phyloP scores from a whole-genome alignment of 2,888 invertebrate species.

The Standfussiana lucernea region DNA sequence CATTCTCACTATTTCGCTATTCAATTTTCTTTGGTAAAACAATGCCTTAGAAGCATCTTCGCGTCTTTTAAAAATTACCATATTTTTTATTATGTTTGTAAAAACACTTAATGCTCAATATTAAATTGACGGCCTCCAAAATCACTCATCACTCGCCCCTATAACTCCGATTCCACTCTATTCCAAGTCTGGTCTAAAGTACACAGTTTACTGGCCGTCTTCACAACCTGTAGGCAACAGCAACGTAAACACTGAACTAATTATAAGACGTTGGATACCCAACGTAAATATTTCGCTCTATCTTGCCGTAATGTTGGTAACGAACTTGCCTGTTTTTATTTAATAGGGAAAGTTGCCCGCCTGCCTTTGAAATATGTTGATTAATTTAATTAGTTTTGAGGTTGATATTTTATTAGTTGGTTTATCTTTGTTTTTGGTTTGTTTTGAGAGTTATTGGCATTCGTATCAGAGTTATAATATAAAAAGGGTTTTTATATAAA shows the following conservation, averaged over 20 bases:
- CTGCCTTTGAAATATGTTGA: constrained; percentile 58
- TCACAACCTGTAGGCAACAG: constrained; percentile 58
- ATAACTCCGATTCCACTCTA: constrained; percentile 2
- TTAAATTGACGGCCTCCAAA: background rate
- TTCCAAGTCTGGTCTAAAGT: constrained; percentile 51
- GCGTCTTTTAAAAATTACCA: background rate
- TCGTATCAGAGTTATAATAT: background rate
- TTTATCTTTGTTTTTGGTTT: constrained; percentile 26
- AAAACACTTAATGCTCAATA: background rate
- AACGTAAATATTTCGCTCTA: constrained; percentile 74
- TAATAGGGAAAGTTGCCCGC: constrained; percentile 61
- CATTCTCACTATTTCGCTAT: background rate
- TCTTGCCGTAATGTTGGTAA: constrained; percentile 51
- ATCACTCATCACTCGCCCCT: background rate
- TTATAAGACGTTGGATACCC: constrained; percentile 77
- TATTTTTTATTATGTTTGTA: background rate
- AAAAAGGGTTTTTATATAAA: background rate
- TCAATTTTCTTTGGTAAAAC: background rate
- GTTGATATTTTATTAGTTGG: constrained; percentile 53
- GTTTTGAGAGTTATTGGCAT: constrained; percentile 17
- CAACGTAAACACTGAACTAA: constrained; percentile 80
- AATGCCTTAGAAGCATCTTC: background rate
- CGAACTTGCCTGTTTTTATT: constrained; percentile 61
- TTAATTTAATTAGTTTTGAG: constrained; percentile 56
- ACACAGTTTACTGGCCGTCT: constrained; percentile 66